Percentiles rank a stretch among this genome's conserved stretches.
These are phyloP conservation scores for Sebastes matsubarae DNA, from an alignment of 2,797 vertebrate species.

Conservation along the genomic window DNA sequence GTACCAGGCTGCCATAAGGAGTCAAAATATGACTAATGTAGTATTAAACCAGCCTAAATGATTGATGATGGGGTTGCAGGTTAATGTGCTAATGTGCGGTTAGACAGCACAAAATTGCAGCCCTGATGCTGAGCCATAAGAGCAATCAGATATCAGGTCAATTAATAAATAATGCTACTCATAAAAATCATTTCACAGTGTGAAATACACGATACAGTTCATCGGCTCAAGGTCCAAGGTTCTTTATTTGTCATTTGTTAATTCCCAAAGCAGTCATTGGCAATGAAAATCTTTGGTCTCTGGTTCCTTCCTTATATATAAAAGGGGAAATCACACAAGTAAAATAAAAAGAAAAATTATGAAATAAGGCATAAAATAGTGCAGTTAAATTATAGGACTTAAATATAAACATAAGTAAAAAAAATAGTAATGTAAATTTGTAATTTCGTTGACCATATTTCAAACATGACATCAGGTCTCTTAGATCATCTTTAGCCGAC, in stretches of 20 bases:
- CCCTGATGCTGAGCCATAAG: background rate
- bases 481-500: background rate
- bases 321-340: too few relatives aligned
- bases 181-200: background rate
- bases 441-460: fast-evolving
- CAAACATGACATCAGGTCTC: background rate
- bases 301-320: too few relatives aligned
- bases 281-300: too few relatives aligned
- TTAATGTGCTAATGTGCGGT: background rate
- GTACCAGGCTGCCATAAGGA: too few relatives aligned
- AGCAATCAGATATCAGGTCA: background rate
- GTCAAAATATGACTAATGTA: background rate
- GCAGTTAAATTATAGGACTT: too few relatives aligned
- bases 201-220: background rate
- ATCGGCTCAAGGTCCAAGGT: background rate
- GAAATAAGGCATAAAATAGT: too few relatives aligned
- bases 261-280: too few relatives aligned
- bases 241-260: too few relatives aligned
- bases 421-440: too few relatives aligned
- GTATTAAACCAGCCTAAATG: background rate
- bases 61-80: background rate
- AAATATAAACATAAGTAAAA: too few relatives aligned
- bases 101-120: background rate
- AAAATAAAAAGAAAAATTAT: too few relatives aligned
- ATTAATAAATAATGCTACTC: background rate